Percentiles rank a stretch among this genome's conserved stretches.
Evolutionary conservation across 2,113 vertebrate species (phyloP).

Genomic region (Gnathonemus echidnorhynchus): DNA sequence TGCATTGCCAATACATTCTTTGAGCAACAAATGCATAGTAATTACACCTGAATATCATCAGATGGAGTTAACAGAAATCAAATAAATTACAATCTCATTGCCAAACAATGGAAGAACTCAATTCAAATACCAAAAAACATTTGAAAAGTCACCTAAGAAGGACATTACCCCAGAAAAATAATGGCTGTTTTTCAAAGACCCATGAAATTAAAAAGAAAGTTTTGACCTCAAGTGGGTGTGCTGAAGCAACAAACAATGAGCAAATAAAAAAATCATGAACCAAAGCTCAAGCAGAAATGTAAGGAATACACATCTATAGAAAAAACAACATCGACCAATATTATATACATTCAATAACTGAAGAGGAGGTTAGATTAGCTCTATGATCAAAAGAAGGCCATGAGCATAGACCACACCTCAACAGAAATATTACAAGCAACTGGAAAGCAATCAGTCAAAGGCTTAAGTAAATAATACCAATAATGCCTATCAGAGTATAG

Average conservation of each 20-base stretch:
- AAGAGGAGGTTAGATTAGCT: neutral
- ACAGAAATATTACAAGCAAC: neutral
- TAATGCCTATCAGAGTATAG: neutral
- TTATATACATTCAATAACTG: neutral
- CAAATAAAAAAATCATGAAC: neutral
- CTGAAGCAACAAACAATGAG: neutral
- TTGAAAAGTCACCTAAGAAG: neutral
- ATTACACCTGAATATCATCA: neutral
- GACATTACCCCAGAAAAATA: neutral
- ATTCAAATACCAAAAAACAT: neutral
- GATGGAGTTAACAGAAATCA: neutral
- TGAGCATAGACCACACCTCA: neutral
- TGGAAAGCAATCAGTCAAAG: neutral
- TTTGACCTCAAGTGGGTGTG: neutral
- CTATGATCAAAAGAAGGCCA: neutral
- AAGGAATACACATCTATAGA: neutral
- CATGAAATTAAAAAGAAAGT: neutral
- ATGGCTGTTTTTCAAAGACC: neutral
- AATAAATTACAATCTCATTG: neutral
- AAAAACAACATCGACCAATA: neutral
- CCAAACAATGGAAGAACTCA: neutral
- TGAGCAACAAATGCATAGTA: neutral
- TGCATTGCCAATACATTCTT: neutral
- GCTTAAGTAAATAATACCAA: neutral
- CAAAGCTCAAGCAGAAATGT: neutral